Evolutionary conservation across 2,797 vertebrate genomes (phyloP), one percentile per base, ranked within the genome.

Genomic region (Amblyopsis hoosieri): DNA sequence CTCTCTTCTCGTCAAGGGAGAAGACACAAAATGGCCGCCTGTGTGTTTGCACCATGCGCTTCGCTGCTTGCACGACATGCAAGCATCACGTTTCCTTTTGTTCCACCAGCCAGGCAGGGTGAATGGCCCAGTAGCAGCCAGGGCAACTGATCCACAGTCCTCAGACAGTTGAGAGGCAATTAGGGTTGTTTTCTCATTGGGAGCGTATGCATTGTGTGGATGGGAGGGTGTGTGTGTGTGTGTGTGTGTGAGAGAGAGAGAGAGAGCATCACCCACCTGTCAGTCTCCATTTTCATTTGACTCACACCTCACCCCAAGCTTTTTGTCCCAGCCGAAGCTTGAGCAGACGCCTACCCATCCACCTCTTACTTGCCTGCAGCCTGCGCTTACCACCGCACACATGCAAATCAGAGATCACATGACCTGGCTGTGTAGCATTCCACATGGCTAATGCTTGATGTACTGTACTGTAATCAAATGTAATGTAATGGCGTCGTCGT

Each of bases 141-240:
- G 31, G 47, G 55, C 51, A n/a, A 37, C 72, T 74, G 67, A 81
- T 71, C 33, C 12, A 9, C 60, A 42, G 37, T 52, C 52, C 51
- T 78, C 76, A 74, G 62, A 74, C 33, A 15, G 60, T 64, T 12
- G 13, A 72, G 73, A 74, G 69, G 76, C 76, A 79, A 83, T 89
- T 84, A 82, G 50, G 74, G 79, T 82, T 82, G 69, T 81, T 86
- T 75, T 71, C 60, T 69, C 72, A 85, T 78, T 73, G 75, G 64
- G 66, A 48, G 69, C 75, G 74, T 67, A 84, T 37, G 78, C 74
- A 84, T 81, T 79, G 72, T 66, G 55, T 63, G 54, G 52, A 71
- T 61, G 62, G 70, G 57, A 69, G 71, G 65, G 60, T 17, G 14
- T 29, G 64, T 5, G 37, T 60, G 63, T 78, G 77, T 73, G 62